Evolutionary conservation across 2,888 invertebrate genomes (phyloP), one percentile per base, ranked within the genome.

Genomic region (Camptogramma bilineatum): DNA sequence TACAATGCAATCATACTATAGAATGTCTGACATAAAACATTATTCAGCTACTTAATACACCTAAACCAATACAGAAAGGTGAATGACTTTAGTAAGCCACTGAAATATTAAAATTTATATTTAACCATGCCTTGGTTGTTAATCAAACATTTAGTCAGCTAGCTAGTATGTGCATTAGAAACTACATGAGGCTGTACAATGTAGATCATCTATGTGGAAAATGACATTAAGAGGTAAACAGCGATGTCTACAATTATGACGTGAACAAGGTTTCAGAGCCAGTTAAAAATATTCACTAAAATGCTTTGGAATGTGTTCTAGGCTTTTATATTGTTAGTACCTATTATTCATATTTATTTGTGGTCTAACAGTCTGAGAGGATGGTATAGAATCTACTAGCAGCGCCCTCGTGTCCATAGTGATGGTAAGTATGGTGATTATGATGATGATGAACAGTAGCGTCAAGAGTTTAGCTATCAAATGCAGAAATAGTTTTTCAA

Each of bases 31-130:
- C 73, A 75, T 68, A 73, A 72, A 77, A 72, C 71, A 75, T 28
- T 73, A 77, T 74, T 77, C 64, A 77, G 67, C 71, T 72, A 73
- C 7, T 13, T 44, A 17, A 44, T 68, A 46, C 31, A 19, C 34
- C 34, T 39, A 59, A 10, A 52, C 1, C 31, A 10, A 65, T 51
- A 39, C 48, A 42, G 28, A 16, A 16, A 42, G 84, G 80, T 86
- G 73, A 86, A 82, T 62, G 80, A 84, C 79, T 82, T 77, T 57
- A 52, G 67, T 47, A 42, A 56, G 47, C 52, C 65, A 69, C 73
- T 77, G 78, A 77, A 79, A 70, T 66, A 54, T 68, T 65, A 65
- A 63, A 70, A 70, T 68, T 69, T 52, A 59, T 67, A 66, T 66
- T 65, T 51, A 50, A 61, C 46, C 56, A 28, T 21, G 9, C 0